A percentile compares a stretch with the other conserved stretches of the same genome.
Conservation (phyloP, 2,888 invertebrate species). For the Cryptophagus acutangulus region DNA sequence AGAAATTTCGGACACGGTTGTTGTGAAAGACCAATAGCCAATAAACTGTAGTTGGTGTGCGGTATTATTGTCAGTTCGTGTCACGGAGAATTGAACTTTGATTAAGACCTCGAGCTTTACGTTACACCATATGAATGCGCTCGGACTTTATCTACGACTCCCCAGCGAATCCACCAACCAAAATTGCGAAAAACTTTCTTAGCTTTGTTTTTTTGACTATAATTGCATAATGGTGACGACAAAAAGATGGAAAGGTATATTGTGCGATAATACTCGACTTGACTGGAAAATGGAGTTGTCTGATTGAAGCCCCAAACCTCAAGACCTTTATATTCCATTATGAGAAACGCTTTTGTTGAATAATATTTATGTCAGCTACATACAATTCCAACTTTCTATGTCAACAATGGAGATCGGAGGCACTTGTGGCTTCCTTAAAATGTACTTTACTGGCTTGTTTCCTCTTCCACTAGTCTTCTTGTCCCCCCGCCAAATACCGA, state of each 20-base stretch:
- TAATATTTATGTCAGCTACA: slow-evolving; percentile 44
- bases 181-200: slow-evolving; percentile 39
- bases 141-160: slow-evolving; percentile 34
- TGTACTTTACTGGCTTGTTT: no score
- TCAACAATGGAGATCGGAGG: slow-evolving; percentile 41
- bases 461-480: no score
- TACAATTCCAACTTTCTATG: slow-evolving; percentile 42
- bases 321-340: slow-evolving; percentile 39
- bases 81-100: slow-evolving; percentile 43
- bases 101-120: slow-evolving; percentile 37
- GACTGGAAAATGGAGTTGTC: slow-evolving; percentile 14
- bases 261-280: slow-evolving; percentile 3
- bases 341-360: slow-evolving; percentile 40
- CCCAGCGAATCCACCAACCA: slow-evolving; percentile 35
- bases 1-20: no score
- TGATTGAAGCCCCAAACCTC: slow-evolving; percentile 27
- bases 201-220: background rate
- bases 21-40: slow-evolving; percentile 35
- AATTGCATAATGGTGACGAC: no score
- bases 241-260: background rate
- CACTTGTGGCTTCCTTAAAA: slow-evolving; percentile 31
- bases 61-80: slow-evolving; percentile 43
- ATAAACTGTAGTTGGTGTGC: slow-evolving; percentile 38
- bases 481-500: no score
- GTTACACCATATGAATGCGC: slow-evolving; percentile 33